Conservation (phyloP, 2,888 invertebrate genomes). For the Tetropium fuscum region DNA sequence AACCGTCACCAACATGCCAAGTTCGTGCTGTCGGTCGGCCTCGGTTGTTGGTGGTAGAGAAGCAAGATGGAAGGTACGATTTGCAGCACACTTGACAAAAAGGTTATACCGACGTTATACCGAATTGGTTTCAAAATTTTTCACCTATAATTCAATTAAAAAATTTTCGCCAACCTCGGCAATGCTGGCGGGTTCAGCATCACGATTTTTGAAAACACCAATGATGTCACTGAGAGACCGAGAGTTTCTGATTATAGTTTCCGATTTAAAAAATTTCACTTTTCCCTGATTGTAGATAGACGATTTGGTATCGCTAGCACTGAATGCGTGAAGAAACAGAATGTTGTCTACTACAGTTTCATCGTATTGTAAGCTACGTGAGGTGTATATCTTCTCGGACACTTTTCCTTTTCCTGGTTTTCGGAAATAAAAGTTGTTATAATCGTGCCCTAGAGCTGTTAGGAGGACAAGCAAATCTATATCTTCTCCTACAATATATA, state of each 20-base stretch:
- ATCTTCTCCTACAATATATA: no score
- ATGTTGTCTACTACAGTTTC: constrained; percentile 1
- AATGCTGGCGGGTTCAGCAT: not conserved
- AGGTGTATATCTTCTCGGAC: constrained; percentile 2
- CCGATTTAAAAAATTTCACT: not conserved
- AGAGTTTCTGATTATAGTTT: not conserved
- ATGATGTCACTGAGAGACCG: no score
- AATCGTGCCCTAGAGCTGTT: no score
- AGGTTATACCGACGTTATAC: no score
- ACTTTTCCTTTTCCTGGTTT: constrained; percentile 2
- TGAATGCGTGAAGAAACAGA: constrained; percentile 1
- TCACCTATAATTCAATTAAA: not conserved
- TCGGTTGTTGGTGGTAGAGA: no score
- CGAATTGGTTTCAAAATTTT: no score
- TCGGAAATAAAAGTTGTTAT: no score
- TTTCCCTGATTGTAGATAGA: constrained; percentile 1
- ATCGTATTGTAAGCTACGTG: not conserved
- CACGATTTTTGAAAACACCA: not conserved
- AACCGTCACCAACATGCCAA: no score
- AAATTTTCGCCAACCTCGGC: not conserved
- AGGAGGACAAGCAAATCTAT: no score
- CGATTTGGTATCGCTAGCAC: not conserved
- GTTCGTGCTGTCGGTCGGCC: no score
- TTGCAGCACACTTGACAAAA: no score
- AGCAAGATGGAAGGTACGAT: no score